Evolutionary conservation across 2,888 invertebrate species (phyloP), one percentile per base, ranked within the genome.

Genomic region (Amphipyra tragopoginis): DNA sequence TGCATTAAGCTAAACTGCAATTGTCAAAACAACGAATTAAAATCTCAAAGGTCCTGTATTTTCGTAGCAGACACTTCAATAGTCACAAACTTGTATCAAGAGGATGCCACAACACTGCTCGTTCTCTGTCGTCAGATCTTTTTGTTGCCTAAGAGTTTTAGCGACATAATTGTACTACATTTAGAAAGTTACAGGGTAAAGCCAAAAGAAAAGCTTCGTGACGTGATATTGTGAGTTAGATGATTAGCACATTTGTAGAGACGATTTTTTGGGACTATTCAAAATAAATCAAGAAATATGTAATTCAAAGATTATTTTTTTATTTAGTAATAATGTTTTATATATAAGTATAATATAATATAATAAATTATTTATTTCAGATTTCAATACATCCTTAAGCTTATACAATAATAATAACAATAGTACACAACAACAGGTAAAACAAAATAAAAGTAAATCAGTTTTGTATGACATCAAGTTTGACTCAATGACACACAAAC

Each of bases 201-300:
- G 70, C 75, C 77, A 77, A 81, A 80, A 64, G 58, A 56, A 63
- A 72, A 67, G 59, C 57, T 68, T 59, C 64, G 54, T 61, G 67
- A 77, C 74, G 77, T 83, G 83, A 80, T 84, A 82, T 83, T 85
- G 85, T 82, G 58, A 77, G 64, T 54, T 81, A 81, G 75, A 72
- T 53, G 29, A 65, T 50, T 62, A 72, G 64, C 50, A 34, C 61
- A 33, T 60, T 53, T 45, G 59, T 65, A 65, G 26, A 56, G 15
- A 56, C 5, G 42, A 39, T 56, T 57, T 50, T 55, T 54, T 51
- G 52, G 66, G 66, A 65, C 60, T 51, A 59, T 66, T 75, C 40
- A 69, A 68, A 75, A 75, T 77, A 75, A 72, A 77, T 48, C 51
- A 68, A 47, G n/a, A 53, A 52, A 47, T 39, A 60, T 62, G 43